Base-by-base conservation (phyloP, 2,888 invertebrate species). In the Bhutanitis thaidina region DNA sequence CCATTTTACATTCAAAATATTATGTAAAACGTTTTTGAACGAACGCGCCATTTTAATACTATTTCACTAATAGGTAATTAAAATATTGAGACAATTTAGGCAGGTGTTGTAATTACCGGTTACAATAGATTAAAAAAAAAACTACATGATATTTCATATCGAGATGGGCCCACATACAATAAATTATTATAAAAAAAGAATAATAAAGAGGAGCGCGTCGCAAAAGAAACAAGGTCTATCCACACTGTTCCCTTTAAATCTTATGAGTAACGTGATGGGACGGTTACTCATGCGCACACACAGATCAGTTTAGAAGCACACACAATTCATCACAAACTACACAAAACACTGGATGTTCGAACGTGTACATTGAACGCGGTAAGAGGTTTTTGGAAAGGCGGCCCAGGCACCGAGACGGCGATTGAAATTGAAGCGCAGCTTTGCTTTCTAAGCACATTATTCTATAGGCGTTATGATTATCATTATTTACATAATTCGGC, bases 331-430 rank as follows among this genome's bases (percentile, higher is more conserved):
- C 56, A 40, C 62, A 34, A 56, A 62, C 61, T 64, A 35, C 56
- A 58, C 64, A 71, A 74, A 70, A 65, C 60, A 79, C 77, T 77
- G 48, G 71, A 60, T 61, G 57, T 60, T 64, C 67, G 69, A 74
- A 60, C 49, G 56, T 57, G 68, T 63, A 67, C 67, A 70, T 64
- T 70, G 66, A 66, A 64, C 71, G 61, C 62, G 61, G 68, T 59
- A 69, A 70, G 77, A 75, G 77, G 72, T 84, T n/a, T 88, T 88
- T 88, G 77, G 87, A 87, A 88, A 87, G 86, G 85, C 68, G 68
- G 69, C 56, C 64, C 77, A 80, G 55, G 62, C 54, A 80, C 74
- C 84, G 83, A 74, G 71, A 86, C 87, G 78, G 63, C 64, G 71
- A 75, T 74, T 59, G 60, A 61, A 59, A 58, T 57, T 71, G 68